Evolutionary conservation across 1,140 invertebrate species (phyloP), one percentile per base, ranked within the genome.

Genomic region (Drosophila rhopaloa): DNA sequence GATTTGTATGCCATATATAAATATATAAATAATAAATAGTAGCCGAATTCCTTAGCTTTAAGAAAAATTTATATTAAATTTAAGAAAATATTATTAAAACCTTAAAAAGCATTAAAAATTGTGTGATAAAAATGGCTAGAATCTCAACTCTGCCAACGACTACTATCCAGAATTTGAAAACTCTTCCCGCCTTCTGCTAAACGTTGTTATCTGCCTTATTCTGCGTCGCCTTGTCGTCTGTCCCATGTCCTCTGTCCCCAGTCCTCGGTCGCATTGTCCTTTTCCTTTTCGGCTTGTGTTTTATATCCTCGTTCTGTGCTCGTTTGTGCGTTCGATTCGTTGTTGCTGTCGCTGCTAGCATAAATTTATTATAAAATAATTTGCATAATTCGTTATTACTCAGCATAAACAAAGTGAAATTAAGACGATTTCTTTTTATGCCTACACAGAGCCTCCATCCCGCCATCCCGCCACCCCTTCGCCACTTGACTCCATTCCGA

Each of bases 341-440:
- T 65, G 53, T 53, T 73, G 59, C 61, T 74, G 50, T 41, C 48
- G 70, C 65, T 71, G 65, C 80, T 61, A 80, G 85, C 85, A 89
- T 89, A 90, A 89, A 89, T 89, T 89, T 89, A 89, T 89, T 89
- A 89, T 89, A 89, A 89, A 88, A 89, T 89, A 84, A 89, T 89
- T 89, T 89, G 85, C 84, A 89, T 89, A 89, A 89, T 89, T 89
- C 84, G 84, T 89, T 89, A 90, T 89, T 89, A 84, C 85, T 89
- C 84, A 89, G 84, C 85, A 89, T 90, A 89, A 89, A 89, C 81
- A 89, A 90, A 89, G 84, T 90, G 85, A 89, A 89, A 89, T 89
- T 90, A 88, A 84, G 83, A 88, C 84, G 83, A 85, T 86, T 84
- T 85, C 81, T 84, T 84, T 85, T 85, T 71, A 76, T 68, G 75